phyloP scores from a whole-genome alignment of 2,797 vertebrate genomes.

The Pseudocheirus occidentalis region DNA sequence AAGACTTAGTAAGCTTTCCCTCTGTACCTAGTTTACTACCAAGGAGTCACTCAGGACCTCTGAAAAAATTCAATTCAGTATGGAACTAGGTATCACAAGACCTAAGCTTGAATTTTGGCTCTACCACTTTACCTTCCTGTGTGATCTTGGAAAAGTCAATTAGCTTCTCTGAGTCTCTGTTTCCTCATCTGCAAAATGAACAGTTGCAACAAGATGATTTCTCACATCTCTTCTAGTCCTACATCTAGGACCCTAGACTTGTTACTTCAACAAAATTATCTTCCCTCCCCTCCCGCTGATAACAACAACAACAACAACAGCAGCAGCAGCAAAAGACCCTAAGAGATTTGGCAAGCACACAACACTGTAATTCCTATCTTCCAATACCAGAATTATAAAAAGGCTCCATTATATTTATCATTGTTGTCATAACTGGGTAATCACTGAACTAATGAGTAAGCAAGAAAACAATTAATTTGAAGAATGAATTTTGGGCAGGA shows the following conservation, averaged over 20 bases:
- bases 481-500: conserved; percentile 15
- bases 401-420: conserved; percentile 19
- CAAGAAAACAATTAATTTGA: conserved; percentile 23
- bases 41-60: background rate
- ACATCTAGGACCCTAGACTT: background rate
- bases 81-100: background rate
- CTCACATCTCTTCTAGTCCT: background rate
- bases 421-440: conserved; percentile 35
- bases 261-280: background rate
- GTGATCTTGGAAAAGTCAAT: background rate
- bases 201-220: background rate
- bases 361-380: conserved; percentile 17
- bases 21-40: background rate
- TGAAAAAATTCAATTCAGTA: background rate
- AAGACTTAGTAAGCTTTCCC: background rate
- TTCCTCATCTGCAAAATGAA: background rate
- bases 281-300: background rate
- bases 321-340: background rate
- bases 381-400: background rate
- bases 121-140: background rate
- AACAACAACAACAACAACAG: too few species aligned
- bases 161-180: background rate
- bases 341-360: background rate
- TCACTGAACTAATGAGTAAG: conserved; percentile 26
- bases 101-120: background rate